Evolutionary conservation across 2,888 invertebrate genomes (phyloP).

Genomic region (Himalopsyche japonica): DNA sequence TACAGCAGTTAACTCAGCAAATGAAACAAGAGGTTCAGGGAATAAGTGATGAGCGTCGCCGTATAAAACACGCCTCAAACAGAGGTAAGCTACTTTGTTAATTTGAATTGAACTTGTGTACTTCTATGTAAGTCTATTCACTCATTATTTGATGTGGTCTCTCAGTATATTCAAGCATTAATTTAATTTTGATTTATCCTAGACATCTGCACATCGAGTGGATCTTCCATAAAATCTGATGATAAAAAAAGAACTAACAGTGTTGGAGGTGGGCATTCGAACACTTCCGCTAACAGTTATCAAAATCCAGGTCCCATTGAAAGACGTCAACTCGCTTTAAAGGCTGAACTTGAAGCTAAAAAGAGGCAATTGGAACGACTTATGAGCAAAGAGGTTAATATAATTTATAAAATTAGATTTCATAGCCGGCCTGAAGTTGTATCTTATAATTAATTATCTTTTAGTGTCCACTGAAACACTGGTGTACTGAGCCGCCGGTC

Average conservation of each 20-base stretch:
- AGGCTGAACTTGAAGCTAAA: slow-evolving; percentile 65
- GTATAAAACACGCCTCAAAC: slow-evolving; percentile 30
- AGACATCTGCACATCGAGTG: slow-evolving; percentile 34
- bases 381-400: slow-evolving; percentile 63
- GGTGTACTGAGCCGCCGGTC: no score
- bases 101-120: not conserved
- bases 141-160: not conserved
- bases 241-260: slow-evolving; percentile 42
- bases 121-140: not conserved
- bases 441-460: not conserved
- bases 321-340: slow-evolving; percentile 58
- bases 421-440: not conserved
- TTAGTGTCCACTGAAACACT: no score
- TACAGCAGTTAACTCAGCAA: slow-evolving; percentile 33
- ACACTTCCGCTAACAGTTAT: not conserved
- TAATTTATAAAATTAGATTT: not conserved
- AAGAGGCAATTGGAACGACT: slow-evolving; percentile 67
- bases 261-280: slow-evolving; percentile 26
- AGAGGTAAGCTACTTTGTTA: slow-evolving; percentile 20
- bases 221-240: slow-evolving; percentile 40
- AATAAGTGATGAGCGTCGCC: slow-evolving; percentile 28
- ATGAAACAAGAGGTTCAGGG: slow-evolving; percentile 35
- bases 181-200: not conserved
- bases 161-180: no score
- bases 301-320: slow-evolving; percentile 53